Evolutionary conservation across 2,113 vertebrate genomes (phyloP).

Genomic region (Hymenochirus boettgeri): DNA sequence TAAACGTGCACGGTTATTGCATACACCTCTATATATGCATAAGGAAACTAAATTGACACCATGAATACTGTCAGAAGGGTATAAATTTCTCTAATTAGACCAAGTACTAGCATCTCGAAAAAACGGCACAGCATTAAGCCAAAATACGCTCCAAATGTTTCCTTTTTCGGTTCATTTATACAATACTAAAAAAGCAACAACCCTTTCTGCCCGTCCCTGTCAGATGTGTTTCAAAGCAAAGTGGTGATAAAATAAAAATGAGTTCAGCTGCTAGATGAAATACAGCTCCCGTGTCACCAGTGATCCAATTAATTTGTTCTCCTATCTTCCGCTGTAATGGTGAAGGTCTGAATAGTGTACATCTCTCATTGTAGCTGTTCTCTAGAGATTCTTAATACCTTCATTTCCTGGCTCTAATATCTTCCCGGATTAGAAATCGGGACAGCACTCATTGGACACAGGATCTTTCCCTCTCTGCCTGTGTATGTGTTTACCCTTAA

Average conservation of each 20-base stretch:
- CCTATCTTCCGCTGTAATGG: not conserved
- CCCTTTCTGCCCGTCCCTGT: not conserved
- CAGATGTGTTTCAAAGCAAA: conserved; percentile 4
- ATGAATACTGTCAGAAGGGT: too few species aligned
- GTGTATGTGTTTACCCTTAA: conserved; percentile 12
- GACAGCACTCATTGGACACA: conserved; percentile 9
- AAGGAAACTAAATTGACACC: too few species aligned
- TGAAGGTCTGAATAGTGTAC: conserved; percentile 15
- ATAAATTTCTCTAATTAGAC: too few species aligned
- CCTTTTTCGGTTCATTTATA: not conserved
- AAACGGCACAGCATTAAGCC: too few species aligned
- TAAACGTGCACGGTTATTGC: too few species aligned
- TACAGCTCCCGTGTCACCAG: not conserved
- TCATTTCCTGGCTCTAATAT: conserved; percentile 18
- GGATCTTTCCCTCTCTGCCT: conserved; percentile 13
- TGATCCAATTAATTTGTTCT: conserved; percentile 8
- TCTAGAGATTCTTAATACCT: conserved; percentile 25
- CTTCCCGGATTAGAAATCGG: conserved; percentile 27
- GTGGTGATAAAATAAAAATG: not conserved
- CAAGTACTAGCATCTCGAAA: too few species aligned
- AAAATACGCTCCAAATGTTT: too few species aligned
- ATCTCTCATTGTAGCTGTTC: conserved; percentile 19
- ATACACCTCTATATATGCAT: too few species aligned
- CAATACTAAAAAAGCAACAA: not conserved
- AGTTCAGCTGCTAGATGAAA: conserved; percentile 11